Base-by-base conservation (phyloP, 1,140 invertebrate genomes). In the Lycorma delicatula region DNA sequence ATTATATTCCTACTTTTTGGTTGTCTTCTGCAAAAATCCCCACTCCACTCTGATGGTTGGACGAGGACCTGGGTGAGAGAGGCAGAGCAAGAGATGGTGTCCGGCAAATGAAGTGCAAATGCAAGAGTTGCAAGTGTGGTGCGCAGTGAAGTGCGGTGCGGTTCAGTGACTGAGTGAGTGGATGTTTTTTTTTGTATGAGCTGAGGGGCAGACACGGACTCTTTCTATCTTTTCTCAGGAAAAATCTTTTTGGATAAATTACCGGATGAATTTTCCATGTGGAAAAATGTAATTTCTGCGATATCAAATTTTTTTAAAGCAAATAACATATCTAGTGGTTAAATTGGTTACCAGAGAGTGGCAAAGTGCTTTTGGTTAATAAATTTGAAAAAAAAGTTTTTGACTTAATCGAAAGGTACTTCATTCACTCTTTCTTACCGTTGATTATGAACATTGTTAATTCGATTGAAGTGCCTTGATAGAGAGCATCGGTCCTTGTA, bases 1-100 rank as follows among this genome's bases (percentile, higher is more conserved):
- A 31, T 54, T 59, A 20, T 58, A 58, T 51, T 53, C 57, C 57
- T 54, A 57, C 50, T 53, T 59, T 59, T 53, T 53, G 56, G 56
- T 58, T 58, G 49, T 53, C 49, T 46, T 58, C 49, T 49, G 49
- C 56, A 51, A 38, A 41, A 51, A 41, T 26, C 48, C 54, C 54
- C 56, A 51, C 48, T 48, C 49, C 26, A 48, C 57, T 54, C 47
- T 57, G 54, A 34, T 52, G 57, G 51, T 47, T 59, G 57, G 51
- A 59, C 38, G 48, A 59, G 51, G 50, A 36, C 22, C 18, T 38
- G 23, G 13, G 26, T 52, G 50, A 52, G 26, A 52, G 50, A 29
- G 26, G 50, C 50, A 52, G 3, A 54, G 52, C 46, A 48, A 48
- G 20, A n/a, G n/a, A 38, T 38, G 18, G 50, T 53, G 23, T 25